Evolutionary conservation across 2,113 vertebrate species (phyloP).

Genomic region (Puffinus mauretanicus): DNA sequence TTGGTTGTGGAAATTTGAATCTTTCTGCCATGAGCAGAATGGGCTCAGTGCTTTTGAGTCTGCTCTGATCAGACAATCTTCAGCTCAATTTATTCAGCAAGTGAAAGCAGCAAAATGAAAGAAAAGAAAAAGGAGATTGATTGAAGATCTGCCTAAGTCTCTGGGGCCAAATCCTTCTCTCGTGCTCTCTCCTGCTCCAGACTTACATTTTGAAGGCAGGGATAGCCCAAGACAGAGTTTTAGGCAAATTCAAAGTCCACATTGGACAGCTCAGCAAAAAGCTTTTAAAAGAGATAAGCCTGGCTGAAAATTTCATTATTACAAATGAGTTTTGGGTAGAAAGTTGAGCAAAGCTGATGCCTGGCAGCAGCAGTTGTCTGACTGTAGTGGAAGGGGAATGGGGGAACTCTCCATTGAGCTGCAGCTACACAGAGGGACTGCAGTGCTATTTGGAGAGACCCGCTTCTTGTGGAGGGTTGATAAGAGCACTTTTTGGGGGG

Average conservation of each 20-base stretch:
- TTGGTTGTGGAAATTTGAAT: background rate
- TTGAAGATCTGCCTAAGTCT: background rate
- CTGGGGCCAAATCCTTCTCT: background rate
- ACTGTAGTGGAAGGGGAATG: rapidly evolving
- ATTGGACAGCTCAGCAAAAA: background rate
- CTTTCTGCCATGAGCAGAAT: background rate
- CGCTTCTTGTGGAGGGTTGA: rapidly evolving
- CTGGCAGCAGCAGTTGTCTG: background rate
- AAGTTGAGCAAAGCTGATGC: background rate
- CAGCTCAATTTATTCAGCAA: background rate
- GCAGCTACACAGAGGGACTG: background rate
- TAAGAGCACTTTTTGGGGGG: background rate
- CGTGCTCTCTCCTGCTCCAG: background rate
- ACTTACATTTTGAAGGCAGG: background rate
- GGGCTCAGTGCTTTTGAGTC: background rate
- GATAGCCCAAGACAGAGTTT: background rate
- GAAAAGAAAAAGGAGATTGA: background rate
- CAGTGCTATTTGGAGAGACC: background rate
- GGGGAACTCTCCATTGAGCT: too few species aligned
- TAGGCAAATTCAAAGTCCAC: background rate
- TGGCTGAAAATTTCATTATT: background rate
- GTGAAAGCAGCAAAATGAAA: background rate
- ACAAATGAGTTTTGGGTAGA: background rate
- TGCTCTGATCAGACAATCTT: background rate
- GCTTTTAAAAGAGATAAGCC: background rate